These are phyloP conservation scores for Phenganax stokvisi DNA, from an alignment of 92 coral and sea anemone genomes.

Conservation along the genomic window DNA sequence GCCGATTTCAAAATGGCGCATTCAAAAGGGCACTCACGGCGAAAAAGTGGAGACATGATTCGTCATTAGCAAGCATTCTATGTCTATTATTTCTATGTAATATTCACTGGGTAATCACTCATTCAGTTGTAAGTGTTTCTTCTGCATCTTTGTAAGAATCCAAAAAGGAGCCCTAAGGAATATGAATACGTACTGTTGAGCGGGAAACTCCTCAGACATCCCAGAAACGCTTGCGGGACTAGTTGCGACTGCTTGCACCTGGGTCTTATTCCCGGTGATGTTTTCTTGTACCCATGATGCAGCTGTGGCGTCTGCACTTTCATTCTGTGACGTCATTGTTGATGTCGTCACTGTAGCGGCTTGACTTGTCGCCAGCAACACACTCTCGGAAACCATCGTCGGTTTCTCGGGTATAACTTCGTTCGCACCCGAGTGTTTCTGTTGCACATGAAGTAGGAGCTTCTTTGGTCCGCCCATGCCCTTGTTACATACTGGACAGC, in stretches of 20 bases:
- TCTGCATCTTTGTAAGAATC: neutral
- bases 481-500: slow-evolving; percentile 70
- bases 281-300: slow-evolving; percentile 40
- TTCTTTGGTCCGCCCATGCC: slow-evolving; percentile 95
- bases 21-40: no score
- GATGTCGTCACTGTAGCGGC: slow-evolving; percentile 11
- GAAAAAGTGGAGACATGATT: no score
- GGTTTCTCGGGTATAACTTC: slow-evolving; percentile 37
- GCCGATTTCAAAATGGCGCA: no score
- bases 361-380: slow-evolving; percentile 17
- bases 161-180: neutral
- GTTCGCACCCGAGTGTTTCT: slow-evolving; percentile 35
- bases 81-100: no score
- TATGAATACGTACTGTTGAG: slow-evolving; percentile 1
- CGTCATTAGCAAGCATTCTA: no score
- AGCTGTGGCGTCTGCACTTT: slow-evolving; percentile 31
- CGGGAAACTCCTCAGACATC: neutral
- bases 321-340: neutral
- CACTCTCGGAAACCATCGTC: slow-evolving; percentile 21
- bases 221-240: slow-evolving; percentile 23
- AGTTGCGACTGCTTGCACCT: neutral
- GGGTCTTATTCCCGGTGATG: neutral
- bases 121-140: no score
- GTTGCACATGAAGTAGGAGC: slow-evolving; percentile 69
- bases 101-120: no score